Evolutionary conservation across 1,140 invertebrate species (phyloP).

Genomic region (Mesaphorura yosii): DNA sequence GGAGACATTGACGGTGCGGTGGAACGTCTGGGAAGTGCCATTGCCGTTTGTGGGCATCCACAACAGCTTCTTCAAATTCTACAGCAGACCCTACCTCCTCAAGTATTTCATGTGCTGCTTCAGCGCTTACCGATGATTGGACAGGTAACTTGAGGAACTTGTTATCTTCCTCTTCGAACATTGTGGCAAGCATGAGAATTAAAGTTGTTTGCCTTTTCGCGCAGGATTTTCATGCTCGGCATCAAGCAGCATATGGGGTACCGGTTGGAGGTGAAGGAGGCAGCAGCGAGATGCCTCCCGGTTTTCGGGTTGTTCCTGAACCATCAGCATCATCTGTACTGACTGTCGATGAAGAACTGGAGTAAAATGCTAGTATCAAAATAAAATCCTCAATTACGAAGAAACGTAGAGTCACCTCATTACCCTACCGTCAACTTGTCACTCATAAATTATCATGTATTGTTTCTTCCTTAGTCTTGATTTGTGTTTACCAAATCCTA

Average conservation of each 20-base stretch:
- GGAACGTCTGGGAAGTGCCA: slow-evolving; percentile 86
- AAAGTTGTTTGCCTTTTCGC: background rate
- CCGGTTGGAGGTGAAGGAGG: slow-evolving; percentile 4
- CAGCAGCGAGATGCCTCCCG: background rate
- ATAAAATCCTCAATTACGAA: no score
- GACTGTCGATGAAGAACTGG: slow-evolving; percentile 28
- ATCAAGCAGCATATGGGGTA: slow-evolving; percentile 21
- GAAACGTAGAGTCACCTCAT: no score
- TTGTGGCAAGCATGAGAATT: background rate
- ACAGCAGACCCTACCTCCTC: slow-evolving; percentile 85
- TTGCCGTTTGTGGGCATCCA: slow-evolving; percentile 91
- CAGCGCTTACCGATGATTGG: slow-evolving; percentile 60
- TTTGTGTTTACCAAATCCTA: no score
- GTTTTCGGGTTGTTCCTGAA: slow-evolving; percentile 4
- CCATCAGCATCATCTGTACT: slow-evolving; percentile 14
- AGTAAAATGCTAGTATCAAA: no score
- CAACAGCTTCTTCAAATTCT: slow-evolving; percentile 79
- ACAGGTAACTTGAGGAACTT: no score
- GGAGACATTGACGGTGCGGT: slow-evolving; percentile 81
- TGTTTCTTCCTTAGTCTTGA: no score
- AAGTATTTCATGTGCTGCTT: slow-evolving; percentile 76
- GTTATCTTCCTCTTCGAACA: background rate
- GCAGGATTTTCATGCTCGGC: slow-evolving; percentile 20
- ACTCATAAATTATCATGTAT: no score
- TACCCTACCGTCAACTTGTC: no score